A percentile compares a stretch with the other conserved stretches of the same genome.
Conservation (phyloP, 1,140 invertebrate species). For the Leptinotarsa undecemlineata region DNA sequence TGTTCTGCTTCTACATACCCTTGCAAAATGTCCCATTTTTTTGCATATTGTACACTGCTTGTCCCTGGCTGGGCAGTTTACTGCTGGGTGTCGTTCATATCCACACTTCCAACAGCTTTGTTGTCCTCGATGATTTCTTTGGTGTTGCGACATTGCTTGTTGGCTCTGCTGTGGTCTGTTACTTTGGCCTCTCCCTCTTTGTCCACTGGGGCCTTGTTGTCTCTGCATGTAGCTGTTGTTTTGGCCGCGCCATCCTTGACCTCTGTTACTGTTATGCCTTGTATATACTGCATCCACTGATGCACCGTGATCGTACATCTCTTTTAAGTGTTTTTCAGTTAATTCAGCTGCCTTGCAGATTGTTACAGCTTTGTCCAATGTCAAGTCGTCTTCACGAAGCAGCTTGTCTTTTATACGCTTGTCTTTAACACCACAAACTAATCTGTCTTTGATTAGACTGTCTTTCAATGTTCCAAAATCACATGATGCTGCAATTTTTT, state of each 20-base stretch:
- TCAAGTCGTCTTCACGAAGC: slow-evolving; percentile 4
- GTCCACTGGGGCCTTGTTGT: not conserved
- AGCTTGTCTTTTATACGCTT: not conserved
- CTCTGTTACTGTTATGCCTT: not conserved
- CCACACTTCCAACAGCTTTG: too few species aligned
- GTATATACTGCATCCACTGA: not conserved
- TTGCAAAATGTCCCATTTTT: not conserved
- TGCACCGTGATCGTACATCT: not conserved
- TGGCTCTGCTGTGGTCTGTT: not conserved
- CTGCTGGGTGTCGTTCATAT: too few species aligned
- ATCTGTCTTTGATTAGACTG: not conserved
- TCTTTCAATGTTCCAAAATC: not conserved
- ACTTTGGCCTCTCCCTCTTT: not conserved
- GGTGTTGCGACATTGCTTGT: not conserved
- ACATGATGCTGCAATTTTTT: not conserved
- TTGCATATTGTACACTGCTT: too few species aligned
- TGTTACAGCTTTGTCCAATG: not conserved
- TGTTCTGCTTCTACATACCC: not conserved
- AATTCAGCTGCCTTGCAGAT: not conserved
- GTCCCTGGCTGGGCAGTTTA: too few species aligned
- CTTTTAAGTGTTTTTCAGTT: not conserved
- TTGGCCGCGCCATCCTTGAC: not conserved
- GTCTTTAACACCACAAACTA: not conserved
- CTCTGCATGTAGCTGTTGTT: not conserved
- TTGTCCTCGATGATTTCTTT: not conserved